Conservation (phyloP, 1,140 invertebrate genomes). For the Neoseiulus cucumeris region DNA sequence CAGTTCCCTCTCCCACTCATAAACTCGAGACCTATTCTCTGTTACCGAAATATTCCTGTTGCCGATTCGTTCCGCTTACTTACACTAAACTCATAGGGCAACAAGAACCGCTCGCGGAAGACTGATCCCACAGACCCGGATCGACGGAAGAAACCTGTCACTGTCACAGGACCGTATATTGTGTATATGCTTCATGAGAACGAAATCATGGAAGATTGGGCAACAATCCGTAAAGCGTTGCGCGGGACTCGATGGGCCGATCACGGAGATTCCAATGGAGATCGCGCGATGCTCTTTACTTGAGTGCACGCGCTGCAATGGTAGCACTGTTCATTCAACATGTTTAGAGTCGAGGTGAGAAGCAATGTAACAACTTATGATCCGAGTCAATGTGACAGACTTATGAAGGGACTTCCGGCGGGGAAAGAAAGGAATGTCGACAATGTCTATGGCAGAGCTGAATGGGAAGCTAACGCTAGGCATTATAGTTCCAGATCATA, state of each 20-base stretch:
- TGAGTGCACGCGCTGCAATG: neutral
- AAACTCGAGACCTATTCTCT: too few relatives aligned
- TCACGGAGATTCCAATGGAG: neutral
- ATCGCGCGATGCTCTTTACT: neutral
- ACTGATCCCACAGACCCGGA: constrained; percentile 30
- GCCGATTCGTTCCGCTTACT: constrained; percentile 10
- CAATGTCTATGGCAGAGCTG: too few relatives aligned
- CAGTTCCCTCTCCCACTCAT: too few relatives aligned
- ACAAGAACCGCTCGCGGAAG: constrained; percentile 30
- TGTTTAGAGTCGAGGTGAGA: too few relatives aligned
- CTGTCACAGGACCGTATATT: constrained; percentile 82
- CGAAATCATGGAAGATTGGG: constrained; percentile 91
- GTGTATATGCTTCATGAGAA: constrained; percentile 84
- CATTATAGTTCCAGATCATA: too few relatives aligned
- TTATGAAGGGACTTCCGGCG: too few relatives aligned
- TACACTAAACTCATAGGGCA: constrained; percentile 28
- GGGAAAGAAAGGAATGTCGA: too few relatives aligned
- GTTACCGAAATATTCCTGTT: neutral
- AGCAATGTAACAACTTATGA: too few relatives aligned
- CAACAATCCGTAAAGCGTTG: constrained; percentile 59
- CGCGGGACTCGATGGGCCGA: constrained; percentile 8
- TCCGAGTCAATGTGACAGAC: too few relatives aligned
- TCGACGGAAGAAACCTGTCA: constrained; percentile 52
- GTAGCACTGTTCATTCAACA: too few relatives aligned
- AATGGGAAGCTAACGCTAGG: too few relatives aligned